Base-by-base conservation (phyloP, 2,113 vertebrate species). In the Anser cygnoides region DNA sequence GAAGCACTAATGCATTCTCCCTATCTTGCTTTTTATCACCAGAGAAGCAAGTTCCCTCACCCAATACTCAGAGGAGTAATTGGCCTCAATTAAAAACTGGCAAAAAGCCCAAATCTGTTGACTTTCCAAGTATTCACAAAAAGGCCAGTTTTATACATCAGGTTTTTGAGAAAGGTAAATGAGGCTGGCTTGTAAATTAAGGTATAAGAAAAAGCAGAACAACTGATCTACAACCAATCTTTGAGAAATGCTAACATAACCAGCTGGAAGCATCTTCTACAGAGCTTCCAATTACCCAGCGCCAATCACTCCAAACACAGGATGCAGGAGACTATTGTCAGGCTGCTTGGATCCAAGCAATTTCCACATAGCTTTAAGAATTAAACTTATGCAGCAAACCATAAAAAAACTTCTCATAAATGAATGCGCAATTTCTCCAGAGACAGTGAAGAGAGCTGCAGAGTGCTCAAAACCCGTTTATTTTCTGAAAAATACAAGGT, bases 341-440 rank as follows among this genome's bases (percentile, higher is more conserved):
- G 11, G 17, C 25, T 73, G 7, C 35, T 73, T 67, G 55, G 9
- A 21, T 80, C 3, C 0, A 28, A 62, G 59, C 0, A 0, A 74
- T 80, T 93, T 74, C 63, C 50, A 80, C 87, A 58, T 1, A 73
- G 26, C 49, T 73, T 20, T 68, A 78, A 91, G 71, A 91, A 39
- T 33, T 0, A 84, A 81, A 82, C 13, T 43, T 54, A 57, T 21
- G 15, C 92, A 78, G 33, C 2, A 85, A 89, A 61, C 1, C 58
- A 49, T 49, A 49, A 49, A 80, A 81, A 78, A 18, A 74, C 44
- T 65, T 78, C 13, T 49, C 14, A 19, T 71, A 67, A 84, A 54
- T 50, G 3, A 70, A 77, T 74, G 23, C 4, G 0, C 3, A 28
- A 10, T 55, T 83, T 85, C 43, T 52, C 4, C 37, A 31, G 11